Evolutionary conservation across 37 sponge, comb jelly and placozoan genomes (phyloP).

Genomic region (Aplysina aerophoba): DNA sequence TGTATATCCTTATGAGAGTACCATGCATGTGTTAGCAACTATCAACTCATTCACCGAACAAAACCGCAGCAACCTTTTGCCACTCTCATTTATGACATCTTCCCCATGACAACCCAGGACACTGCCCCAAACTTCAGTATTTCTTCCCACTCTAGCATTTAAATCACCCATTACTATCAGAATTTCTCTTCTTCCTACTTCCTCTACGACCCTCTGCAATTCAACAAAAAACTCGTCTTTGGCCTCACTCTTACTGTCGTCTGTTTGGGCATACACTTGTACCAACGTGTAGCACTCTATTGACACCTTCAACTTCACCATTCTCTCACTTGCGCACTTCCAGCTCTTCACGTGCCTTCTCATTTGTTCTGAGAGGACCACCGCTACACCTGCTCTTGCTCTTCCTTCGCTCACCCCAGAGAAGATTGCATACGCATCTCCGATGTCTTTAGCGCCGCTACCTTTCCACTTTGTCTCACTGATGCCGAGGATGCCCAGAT

Average conservation of each 20-base stretch:
- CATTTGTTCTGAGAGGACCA: too few species aligned
- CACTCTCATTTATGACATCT: conserved; percentile 11
- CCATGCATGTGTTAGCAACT: conserved; percentile 11
- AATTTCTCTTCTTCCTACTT: conserved; percentile 10
- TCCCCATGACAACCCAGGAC: conserved; percentile 8
- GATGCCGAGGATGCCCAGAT: too few species aligned
- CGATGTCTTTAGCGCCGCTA: too few species aligned
- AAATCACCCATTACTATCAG: background rate
- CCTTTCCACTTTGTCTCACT: too few species aligned
- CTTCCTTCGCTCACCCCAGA: too few species aligned
- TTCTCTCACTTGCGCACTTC: too few species aligned
- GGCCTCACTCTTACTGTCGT: background rate
- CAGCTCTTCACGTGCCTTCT: too few species aligned
- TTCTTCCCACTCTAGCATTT: conserved; percentile 7
- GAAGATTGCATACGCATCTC: too few species aligned
- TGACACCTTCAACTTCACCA: too few species aligned
- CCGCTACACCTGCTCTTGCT: too few species aligned
- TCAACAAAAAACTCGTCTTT: background rate
- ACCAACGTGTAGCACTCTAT: too few species aligned
- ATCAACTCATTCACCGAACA: conserved; percentile 11
- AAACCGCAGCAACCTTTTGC: background rate
- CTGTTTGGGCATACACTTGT: too few species aligned
- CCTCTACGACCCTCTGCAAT: background rate
- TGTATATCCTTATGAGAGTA: conserved; percentile 7
- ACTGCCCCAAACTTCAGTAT: background rate